Base-by-base conservation (phyloP, 53 echinoderm and acorn worm genomes). In the Mesocentrotus franciscanus region DNA sequence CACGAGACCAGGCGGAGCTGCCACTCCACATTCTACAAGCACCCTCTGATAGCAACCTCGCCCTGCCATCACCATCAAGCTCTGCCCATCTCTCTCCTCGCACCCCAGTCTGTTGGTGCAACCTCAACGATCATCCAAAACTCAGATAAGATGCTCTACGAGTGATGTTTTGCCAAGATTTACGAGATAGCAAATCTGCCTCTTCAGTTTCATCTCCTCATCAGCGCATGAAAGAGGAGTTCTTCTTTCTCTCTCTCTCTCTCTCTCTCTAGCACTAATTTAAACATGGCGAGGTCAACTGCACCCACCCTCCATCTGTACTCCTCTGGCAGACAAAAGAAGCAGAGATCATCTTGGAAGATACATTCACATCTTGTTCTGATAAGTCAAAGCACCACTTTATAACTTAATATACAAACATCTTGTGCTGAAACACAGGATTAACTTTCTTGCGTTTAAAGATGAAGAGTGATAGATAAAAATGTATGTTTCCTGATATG, bases 81-180 rank as follows among this genome's bases (percentile, higher is more conserved):
- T 59, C 60, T 90, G 32, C 32, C 90, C 90, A 59, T 60, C 90
- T 59, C 55, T 39, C 56, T 27, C 90, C 61, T 90, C 90, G 30
- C 61, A 15, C 60, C 61, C 90, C 55, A 17, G 84, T 84, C 55
- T 20, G 39, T 78, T 49, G 55, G 84, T 84, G 55, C 84, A 18
- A 90, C 90, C 59, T 61, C 90, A 29, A 90, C 59, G 59, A 90
- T 90, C 90, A 58, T 90, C 90, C 61, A 39, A 60, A 59, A 90
- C 15, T 30, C 60, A 56, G 93, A 93, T 93, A 93, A 93, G 93
- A 59, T 56, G 36, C 78, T 70, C 56, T 35, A 71, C 93, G 11
- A 56, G 93, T 49, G 93, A 74, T 93, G 93, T 93, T 93, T 93
- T 74, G 76, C 75, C 78, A 93, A 93, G 93, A 93, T 93, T 93